Evolutionary conservation across 2,113 vertebrate species (phyloP).

Genomic region (Melanotaenia duboulayi): DNA sequence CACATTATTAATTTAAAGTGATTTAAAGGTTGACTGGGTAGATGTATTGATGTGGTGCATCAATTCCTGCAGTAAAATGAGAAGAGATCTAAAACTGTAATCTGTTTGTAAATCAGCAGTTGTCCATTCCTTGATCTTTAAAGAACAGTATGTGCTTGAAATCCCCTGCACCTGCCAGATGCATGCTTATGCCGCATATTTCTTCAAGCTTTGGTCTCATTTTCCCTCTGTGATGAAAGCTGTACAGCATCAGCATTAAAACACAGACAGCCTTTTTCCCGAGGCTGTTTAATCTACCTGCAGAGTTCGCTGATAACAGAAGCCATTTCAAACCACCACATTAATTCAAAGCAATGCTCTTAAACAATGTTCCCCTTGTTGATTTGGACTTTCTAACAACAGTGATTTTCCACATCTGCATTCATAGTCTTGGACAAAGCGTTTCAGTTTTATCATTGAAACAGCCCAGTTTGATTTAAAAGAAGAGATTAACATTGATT

Average conservation of each 20-base stretch:
- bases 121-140: constrained; percentile 35
- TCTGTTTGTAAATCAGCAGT: constrained; percentile 43
- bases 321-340: constrained; percentile 29
- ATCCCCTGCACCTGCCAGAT: constrained; percentile 40
- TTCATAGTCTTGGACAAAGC: background rate
- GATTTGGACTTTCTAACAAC: constrained; percentile 30
- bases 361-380: constrained; percentile 33
- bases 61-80: constrained; percentile 1
- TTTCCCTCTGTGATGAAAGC: constrained; percentile 48
- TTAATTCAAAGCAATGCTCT: constrained; percentile 17
- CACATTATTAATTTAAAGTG: constrained; percentile 6
- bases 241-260: constrained; percentile 40
- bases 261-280: constrained; percentile 27
- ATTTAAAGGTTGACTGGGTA: constrained; percentile 19
- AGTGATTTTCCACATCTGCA: constrained; percentile 20
- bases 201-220: constrained; percentile 23
- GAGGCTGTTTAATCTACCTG: constrained; percentile 53
- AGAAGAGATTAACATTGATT: constrained; percentile 26
- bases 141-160: constrained; percentile 44
- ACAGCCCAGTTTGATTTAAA: constrained; percentile 23
- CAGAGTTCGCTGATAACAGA: constrained; percentile 48
- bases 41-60: constrained; percentile 12
- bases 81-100: constrained; percentile 33
- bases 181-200: constrained; percentile 21
- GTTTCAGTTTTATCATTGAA: background rate